phyloP scores from a whole-genome alignment of 2,888 invertebrate genomes.

The Cylindroiulus punctatus region DNA sequence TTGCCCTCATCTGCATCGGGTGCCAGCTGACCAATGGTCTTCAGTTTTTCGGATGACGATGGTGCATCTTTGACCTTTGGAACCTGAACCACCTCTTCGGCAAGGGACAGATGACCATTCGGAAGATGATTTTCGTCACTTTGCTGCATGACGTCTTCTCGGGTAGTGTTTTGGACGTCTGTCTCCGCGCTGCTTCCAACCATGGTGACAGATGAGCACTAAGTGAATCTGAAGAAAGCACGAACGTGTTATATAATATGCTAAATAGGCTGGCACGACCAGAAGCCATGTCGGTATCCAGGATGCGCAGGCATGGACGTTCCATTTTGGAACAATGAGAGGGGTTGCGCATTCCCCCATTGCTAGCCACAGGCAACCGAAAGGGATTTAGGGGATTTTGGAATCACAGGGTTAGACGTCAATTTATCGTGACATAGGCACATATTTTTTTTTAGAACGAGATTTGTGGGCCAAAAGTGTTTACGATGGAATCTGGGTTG shows the following conservation, averaged over 20 bases:
- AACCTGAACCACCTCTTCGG: not conserved
- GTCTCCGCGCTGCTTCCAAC: not conserved
- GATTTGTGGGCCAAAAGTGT: not conserved
- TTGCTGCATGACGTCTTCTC: not conserved
- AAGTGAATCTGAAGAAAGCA: not conserved
- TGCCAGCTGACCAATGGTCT: not conserved
- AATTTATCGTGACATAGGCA: not conserved
- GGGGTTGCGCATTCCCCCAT: constrained; percentile 3
- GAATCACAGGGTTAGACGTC: not conserved
- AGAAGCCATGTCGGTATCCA: not conserved
- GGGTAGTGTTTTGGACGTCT: not conserved
- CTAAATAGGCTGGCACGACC: not conserved
- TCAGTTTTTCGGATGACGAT: not conserved
- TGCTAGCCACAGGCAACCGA: not conserved
- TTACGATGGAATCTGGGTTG: not conserved
- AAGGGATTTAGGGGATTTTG: not conserved
- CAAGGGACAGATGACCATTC: not conserved
- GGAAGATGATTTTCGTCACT: not conserved
- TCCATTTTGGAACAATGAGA: constrained; percentile 11
- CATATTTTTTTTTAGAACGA: not conserved
- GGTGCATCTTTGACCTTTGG: not conserved
- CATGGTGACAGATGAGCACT: not conserved
- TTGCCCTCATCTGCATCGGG: not conserved
- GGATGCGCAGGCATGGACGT: not conserved
- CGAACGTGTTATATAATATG: not conserved